Conservation (phyloP, 2,888 invertebrate genomes). For the Alviniconcha strummeri region DNA sequence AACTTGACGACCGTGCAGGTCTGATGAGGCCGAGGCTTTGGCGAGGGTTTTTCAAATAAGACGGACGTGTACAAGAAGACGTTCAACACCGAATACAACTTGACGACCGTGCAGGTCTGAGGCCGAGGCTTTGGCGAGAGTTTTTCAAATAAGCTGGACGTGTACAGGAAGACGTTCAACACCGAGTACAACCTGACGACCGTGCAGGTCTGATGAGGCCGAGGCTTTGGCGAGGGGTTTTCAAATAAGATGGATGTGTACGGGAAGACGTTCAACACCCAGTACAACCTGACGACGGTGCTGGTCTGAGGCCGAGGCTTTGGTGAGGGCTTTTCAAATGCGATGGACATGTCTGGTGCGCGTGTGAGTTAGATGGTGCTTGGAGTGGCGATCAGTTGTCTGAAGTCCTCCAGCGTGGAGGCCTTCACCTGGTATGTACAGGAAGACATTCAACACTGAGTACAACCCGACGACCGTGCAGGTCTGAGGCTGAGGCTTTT, state of each 20-base stretch:
- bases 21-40: background rate
- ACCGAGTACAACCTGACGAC: constrained; percentile 34
- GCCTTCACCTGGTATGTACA: no score
- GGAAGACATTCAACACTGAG: constrained; percentile 34
- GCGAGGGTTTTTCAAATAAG: background rate
- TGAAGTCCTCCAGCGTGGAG: no score
- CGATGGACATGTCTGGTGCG: no score
- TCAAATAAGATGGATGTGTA: constrained; percentile 30
- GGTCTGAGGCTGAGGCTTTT: background rate
- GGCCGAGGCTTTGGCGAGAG: no score
- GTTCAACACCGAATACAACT: constrained; percentile 37
- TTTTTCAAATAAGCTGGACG: no score
- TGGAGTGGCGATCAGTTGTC: no score
- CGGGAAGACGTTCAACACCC: constrained; percentile 31
- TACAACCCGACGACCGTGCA: constrained; percentile 31
- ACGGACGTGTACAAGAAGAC: constrained; percentile 35
- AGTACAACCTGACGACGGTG: constrained; percentile 33
- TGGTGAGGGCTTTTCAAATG: no score
- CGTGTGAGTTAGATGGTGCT: no score
- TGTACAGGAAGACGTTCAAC: constrained; percentile 36
- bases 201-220: background rate
- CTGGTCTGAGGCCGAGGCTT: constrained; percentile 11
- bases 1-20: constrained; percentile 28
- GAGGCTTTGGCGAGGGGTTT: no score
- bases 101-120: constrained; percentile 19